Evolutionary conservation across 2,797 vertebrate genomes (phyloP), one percentile per base, ranked within the genome.

Genomic region (Martes flavigula): DNA sequence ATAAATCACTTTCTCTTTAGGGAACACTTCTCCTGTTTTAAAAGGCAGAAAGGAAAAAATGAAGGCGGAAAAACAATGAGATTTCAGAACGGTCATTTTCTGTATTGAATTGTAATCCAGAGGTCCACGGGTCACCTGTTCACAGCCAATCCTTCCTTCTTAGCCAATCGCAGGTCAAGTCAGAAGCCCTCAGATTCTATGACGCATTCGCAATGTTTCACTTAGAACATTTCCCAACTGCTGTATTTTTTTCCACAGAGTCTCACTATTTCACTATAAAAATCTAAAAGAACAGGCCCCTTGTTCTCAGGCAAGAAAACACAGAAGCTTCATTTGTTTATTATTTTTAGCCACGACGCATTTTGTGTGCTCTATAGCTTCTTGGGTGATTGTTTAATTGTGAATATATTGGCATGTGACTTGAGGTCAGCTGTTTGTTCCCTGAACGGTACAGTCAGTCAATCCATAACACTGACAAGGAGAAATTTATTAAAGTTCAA

Each of bases 281-380:
- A 93, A 43, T 56, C 88, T 51, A 95, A 93, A 98, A 87, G 64
- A 98, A 97, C 43, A 11, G 90, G 72, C 96, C 97, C 73, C 87
- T 98, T 97, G 86, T 98, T 98, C 96, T 97, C 48, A 46, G 82
- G 32, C 56, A 97, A 40, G 73, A 8, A 91, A 94, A 97, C 92
- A 96, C 54, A 98, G 75, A 98, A 95, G 82, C 95, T 91, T 75
- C 95, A 23, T 96, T 98, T 98, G 97, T 98, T 96, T 96, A 97
- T 97, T 97, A 95, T 97, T n/a, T 56, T 78, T 95, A 68, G 15
- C 73, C 60, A 87, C 94, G 96, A 46, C 90, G 90, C 78, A 92
- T 56, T 95, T 94, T 95, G 38, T 89, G 70, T 96, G 72, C 81
- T 90, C 88, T 97, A 68, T 88, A 78, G 75, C 89, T 97, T 93